Evolutionary conservation across 2,797 vertebrate genomes (phyloP), one percentile per base, ranked within the genome.

Genomic region (Mus spretus): DNA sequence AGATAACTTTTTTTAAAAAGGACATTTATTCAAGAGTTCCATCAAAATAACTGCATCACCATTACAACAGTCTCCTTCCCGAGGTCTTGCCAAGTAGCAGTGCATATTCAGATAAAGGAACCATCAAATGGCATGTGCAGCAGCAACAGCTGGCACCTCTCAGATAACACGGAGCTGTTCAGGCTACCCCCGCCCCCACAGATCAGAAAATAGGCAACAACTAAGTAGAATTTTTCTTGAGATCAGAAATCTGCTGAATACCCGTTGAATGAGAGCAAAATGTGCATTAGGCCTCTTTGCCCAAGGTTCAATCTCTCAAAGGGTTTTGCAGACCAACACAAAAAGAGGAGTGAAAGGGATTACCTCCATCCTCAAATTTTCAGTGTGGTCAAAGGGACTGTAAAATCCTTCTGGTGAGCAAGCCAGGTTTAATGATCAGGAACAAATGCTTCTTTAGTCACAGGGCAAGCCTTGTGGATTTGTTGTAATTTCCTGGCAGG

Each of bases 371-470:
- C 96, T 97, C 89, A 90, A 96, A 97, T 96, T 97, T 97, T 95
- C 96, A 97, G 67, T 89, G 34, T 95, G 95, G 98, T 96, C 96
- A 97, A 96, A 98, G 92, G 61, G 91, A 91, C 86, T 97, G 91
- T 97, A 97, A 98, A 98, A 97, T 96, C 95, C 96, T 97, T 91
- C 90, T 98, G 91, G 96, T 97, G 97, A 97, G 97, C 96, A 97
- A 95, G 96, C 86, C 89, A 95, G 91, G 89, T 95, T 98, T 98
- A 98, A 98, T 98, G 97, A 92, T 95, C 28, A 1, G 93, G 98
- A 98, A 98, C 96, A 98, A 97, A 97, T 97, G 96, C 93, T 97
- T 88, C 96, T 98, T 98, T 98, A 97, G 96, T 98, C 96, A 97
- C 95, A 96, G 96, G 83, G 95, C 96, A 97, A 97, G 92, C 82